phyloP scores from a whole-genome alignment of 2,888 invertebrate species.

The Siphlonurus alternatus region DNA sequence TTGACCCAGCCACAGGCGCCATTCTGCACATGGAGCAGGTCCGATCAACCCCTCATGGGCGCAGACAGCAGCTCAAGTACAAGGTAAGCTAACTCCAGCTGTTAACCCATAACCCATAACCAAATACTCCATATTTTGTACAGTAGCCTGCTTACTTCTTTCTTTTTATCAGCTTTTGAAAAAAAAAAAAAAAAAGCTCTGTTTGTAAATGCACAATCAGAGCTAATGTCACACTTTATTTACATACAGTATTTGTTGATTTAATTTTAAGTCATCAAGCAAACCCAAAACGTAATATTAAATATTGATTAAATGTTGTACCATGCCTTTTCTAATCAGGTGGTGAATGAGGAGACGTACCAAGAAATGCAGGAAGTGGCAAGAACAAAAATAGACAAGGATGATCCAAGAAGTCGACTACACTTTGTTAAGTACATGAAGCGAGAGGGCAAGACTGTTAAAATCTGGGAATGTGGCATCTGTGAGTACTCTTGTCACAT shows the following conservation, averaged over 20 bases:
- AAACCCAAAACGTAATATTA: too few relatives aligned
- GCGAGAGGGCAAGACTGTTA: conserved; percentile 45
- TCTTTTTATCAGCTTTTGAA: too few relatives aligned
- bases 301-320: too few relatives aligned
- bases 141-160: too few relatives aligned
- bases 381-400: conserved; percentile 30
- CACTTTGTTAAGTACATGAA: conserved; percentile 51
- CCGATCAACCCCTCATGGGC: not conserved
- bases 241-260: too few relatives aligned
- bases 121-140: too few relatives aligned
- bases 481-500: conserved; percentile 34
- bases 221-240: too few relatives aligned
- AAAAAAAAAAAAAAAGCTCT: too few relatives aligned
- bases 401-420: conserved; percentile 38
- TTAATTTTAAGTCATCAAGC: too few relatives aligned
- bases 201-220: too few relatives aligned
- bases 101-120: not conserved
- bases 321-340: too few relatives aligned
- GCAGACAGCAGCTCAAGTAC: not conserved
- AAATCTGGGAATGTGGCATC: conserved; percentile 58
- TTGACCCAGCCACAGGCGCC: not conserved
- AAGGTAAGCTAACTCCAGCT: not conserved
- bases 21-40: not conserved
- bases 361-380: not conserved
- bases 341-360: not conserved